phyloP scores from a whole-genome alignment of 2,888 invertebrate species.

The Conchocele bisecta region DNA sequence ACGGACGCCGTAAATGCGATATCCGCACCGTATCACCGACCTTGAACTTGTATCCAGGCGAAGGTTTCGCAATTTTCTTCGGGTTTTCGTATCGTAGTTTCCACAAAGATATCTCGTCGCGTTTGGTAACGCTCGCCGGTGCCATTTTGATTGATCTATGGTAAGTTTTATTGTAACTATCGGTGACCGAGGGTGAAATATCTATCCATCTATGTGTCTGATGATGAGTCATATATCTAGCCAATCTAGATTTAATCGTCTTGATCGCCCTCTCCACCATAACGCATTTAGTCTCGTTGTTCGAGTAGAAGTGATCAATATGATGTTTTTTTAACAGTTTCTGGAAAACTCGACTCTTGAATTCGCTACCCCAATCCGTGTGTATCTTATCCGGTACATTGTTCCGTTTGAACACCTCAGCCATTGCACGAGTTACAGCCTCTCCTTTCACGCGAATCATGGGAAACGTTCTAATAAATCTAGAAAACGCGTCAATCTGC shows the following conservation, averaged over 20 bases:
- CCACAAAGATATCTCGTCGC: constrained; percentile 16
- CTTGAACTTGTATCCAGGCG: background rate
- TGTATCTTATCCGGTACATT: constrained; percentile 7
- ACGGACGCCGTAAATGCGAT: constrained; percentile 17
- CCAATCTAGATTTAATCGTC: constrained; percentile 4
- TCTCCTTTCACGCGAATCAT: no score
- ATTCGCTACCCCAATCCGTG: constrained; percentile 22
- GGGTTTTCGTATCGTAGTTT: constrained; percentile 2
- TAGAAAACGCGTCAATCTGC: constrained; percentile 17
- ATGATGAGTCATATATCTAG: constrained; percentile 12
- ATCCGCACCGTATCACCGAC: constrained; percentile 33
- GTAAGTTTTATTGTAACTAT: no score
- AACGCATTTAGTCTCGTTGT: constrained; percentile 5
- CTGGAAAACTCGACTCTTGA: constrained; percentile 3
- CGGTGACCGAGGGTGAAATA: no score
- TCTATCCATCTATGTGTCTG: constrained; percentile 33
- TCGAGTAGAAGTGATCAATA: constrained; percentile 17
- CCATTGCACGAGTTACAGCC: background rate
- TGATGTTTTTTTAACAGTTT: background rate
- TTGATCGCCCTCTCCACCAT: constrained; percentile 14
- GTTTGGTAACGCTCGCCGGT: constrained; percentile 8
- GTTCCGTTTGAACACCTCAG: background rate
- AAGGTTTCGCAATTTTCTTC: background rate
- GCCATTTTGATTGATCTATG: constrained; percentile 27
- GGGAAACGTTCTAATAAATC: background rate